A percentile compares a stretch with the other conserved stretches of the same genome.
Evolutionary conservation across 30 jellyfish, hydroid and myxozoan species (phyloP).

Genomic region (Morbakka virulenta): DNA sequence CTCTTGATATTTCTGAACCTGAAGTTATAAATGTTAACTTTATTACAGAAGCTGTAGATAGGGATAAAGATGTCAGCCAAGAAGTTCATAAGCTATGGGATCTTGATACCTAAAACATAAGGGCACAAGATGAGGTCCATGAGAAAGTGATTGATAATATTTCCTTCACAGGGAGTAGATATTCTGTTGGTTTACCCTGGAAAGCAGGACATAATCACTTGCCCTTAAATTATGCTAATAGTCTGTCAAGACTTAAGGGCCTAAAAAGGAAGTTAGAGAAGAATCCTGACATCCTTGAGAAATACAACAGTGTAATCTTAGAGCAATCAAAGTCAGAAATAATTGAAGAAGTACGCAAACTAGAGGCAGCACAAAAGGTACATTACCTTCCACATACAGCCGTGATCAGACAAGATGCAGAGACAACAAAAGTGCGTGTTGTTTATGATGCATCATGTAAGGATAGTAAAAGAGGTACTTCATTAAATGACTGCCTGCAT

Average conservation of each 20-base stretch:
- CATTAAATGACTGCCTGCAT: no score
- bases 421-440: no score
- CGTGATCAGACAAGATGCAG: conserved; percentile 32
- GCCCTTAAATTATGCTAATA: conserved; percentile 1
- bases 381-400: conserved; percentile 41
- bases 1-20: no score
- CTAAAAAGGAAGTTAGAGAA: conserved; percentile 1
- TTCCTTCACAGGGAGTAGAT: conserved; percentile 6
- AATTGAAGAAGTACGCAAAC: conserved; percentile 23
- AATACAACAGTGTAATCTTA: conserved; percentile 12
- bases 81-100: conserved; percentile 41
- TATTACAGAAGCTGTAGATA: no score
- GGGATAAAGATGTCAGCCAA: no score
- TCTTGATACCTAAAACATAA: conserved; percentile 10
- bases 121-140: conserved; percentile 20
- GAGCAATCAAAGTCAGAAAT: conserved; percentile 22
- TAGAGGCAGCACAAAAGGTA: not conserved
- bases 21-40: no score
- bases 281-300: not conserved
- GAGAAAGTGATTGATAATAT: conserved; percentile 10
- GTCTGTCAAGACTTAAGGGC: conserved; percentile 7
- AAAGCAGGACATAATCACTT: conserved; percentile 9
- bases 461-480: no score
- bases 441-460: no score
- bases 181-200: conserved; percentile 32